phyloP scores from a whole-genome alignment of 2,888 invertebrate species.

The Perizoma flavofasciatum region DNA sequence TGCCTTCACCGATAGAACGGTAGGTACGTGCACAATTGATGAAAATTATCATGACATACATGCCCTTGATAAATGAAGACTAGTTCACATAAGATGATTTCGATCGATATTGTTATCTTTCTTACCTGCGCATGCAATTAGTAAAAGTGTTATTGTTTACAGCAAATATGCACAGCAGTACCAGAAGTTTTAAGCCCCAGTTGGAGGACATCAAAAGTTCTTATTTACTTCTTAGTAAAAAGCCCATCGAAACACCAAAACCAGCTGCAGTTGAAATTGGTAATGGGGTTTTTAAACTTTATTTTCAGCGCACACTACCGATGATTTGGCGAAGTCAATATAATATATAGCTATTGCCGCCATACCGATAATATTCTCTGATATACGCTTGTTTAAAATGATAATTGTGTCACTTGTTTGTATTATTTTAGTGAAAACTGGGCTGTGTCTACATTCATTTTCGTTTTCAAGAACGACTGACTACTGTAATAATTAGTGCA shows the following conservation, averaged over 20 bases:
- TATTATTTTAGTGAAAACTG: conserved; percentile 58
- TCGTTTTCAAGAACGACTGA: conserved; percentile 50
- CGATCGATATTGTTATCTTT: too few species aligned
- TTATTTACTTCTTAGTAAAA: conserved; percentile 57
- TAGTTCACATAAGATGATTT: too few species aligned
- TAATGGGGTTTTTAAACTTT: conserved; percentile 8
- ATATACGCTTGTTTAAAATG: too few species aligned
- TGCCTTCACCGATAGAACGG: too few species aligned
- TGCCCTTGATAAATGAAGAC: too few species aligned
- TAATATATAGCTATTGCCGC: too few species aligned
- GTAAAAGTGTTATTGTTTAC: conserved; percentile 36
- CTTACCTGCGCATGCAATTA: too few species aligned
- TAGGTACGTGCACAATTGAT: too few species aligned
- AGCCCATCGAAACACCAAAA: conserved; percentile 29
- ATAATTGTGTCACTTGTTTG: conserved; percentile 13
- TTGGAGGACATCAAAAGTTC: conserved; percentile 75
- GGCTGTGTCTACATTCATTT: conserved; percentile 49
- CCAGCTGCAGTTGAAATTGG: conserved; percentile 20
- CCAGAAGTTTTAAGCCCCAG: conserved; percentile 62
- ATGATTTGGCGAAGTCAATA: too few species aligned
- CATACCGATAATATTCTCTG: too few species aligned
- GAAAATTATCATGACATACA: too few species aligned
- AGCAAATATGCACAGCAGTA: conserved; percentile 51
- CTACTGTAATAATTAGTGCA: conserved; percentile 27
- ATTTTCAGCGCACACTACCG: background rate